Percentiles rank a stretch among this genome's conserved stretches.
phyloP scores from a whole-genome alignment of 2,888 invertebrate genomes.

The Balanococcus diminutus region DNA sequence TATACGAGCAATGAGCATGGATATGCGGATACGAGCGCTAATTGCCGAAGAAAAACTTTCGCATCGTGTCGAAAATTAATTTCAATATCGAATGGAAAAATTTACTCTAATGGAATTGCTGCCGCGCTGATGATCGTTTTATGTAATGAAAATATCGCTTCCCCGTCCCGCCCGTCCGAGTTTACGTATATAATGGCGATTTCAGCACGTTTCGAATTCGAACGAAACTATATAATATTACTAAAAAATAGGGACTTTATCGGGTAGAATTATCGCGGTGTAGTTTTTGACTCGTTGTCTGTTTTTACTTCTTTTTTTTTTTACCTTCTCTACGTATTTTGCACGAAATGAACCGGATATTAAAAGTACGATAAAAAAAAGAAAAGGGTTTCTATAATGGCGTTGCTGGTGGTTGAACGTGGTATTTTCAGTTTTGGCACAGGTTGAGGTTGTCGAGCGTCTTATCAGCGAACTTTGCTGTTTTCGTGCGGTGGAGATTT shows the following conservation, averaged over 20 bases:
- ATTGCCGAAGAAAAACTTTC: not conserved
- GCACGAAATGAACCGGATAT: not conserved
- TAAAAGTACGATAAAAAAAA: not conserved
- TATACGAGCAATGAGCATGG: not conserved
- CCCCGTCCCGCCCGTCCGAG: too few relatives aligned
- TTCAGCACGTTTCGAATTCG: not conserved
- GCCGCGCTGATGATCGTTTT: not conserved
- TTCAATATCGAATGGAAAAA: not conserved
- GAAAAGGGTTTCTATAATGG: too few relatives aligned
- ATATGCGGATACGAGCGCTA: not conserved
- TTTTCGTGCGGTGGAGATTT: not conserved
- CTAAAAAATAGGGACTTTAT: not conserved
- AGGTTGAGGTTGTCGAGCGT: not conserved
- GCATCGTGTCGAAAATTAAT: constrained; percentile 1
- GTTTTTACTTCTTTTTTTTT: not conserved
- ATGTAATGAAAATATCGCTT: too few relatives aligned
- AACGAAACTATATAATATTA: not conserved
- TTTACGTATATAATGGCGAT: not conserved
- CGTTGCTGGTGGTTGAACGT: too few relatives aligned
- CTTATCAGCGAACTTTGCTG: too few relatives aligned
- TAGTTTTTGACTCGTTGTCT: not conserved
- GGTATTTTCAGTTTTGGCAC: not conserved
- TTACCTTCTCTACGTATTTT: not conserved
- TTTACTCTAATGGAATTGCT: not conserved
- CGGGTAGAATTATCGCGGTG: not conserved